Percentiles rank a stretch among this genome's conserved stretches.
These are phyloP conservation scores for Eumerus sabulonum DNA, from an alignment of 2,888 invertebrate genomes.

Conservation along the genomic window DNA sequence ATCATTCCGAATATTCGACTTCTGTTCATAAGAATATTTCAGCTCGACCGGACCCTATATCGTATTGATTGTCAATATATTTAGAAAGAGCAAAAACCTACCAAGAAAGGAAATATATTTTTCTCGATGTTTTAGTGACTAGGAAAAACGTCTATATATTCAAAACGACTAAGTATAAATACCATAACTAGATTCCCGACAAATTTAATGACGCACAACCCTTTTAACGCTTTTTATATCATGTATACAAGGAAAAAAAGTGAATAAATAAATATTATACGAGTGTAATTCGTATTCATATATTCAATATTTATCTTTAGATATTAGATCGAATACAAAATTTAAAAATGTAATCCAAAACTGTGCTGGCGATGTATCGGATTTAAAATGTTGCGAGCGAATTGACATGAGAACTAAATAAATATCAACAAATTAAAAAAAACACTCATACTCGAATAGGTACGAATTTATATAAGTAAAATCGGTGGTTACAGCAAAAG, in stretches of 20 bases:
- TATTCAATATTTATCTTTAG: slow-evolving; percentile 27
- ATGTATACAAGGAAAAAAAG: slow-evolving; percentile 32
- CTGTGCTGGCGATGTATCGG: slow-evolving; percentile 36
- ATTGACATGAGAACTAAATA: background rate
- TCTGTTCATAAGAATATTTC: background rate
- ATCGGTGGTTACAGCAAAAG: too few relatives aligned
- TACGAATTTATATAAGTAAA: slow-evolving; percentile 45
- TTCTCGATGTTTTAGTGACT: slow-evolving; percentile 1
- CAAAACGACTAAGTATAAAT: slow-evolving; percentile 19
- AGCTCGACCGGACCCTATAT: too few relatives aligned
- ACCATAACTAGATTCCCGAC: too few relatives aligned
- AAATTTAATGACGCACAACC: slow-evolving; percentile 41
- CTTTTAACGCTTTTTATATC: slow-evolving; percentile 42
- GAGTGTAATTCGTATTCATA: slow-evolving; percentile 22
- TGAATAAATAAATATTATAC: slow-evolving; percentile 13
- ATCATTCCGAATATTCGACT: too few relatives aligned
- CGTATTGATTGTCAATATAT: too few relatives aligned
- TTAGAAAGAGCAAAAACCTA: background rate
- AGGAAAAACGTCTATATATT: slow-evolving; percentile 24
- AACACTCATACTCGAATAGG: slow-evolving; percentile 28
- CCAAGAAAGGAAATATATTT: background rate
- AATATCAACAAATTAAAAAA: slow-evolving; percentile 7
- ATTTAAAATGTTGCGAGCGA: slow-evolving; percentile 31
- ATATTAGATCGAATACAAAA: slow-evolving; percentile 13
- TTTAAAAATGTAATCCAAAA: slow-evolving; percentile 6